Conservation (phyloP, 1,140 invertebrate species). For the Holotrichia oblita region DNA sequence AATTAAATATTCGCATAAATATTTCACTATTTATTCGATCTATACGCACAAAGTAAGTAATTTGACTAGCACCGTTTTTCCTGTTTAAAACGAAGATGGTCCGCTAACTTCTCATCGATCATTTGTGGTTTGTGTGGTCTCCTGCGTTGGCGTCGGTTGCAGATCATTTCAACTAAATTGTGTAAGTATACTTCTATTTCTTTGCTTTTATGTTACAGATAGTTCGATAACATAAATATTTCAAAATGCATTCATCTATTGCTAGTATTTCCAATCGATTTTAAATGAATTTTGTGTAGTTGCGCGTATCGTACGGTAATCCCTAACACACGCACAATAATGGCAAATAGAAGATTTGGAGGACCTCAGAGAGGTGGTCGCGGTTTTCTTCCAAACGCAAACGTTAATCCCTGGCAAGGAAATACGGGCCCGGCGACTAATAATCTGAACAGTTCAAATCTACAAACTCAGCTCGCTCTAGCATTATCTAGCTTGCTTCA, state of each 20-base stretch:
- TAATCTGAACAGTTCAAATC: conserved; percentile 53
- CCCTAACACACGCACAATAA: conserved; percentile 43
- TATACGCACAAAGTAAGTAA: not conserved
- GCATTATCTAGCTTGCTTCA: conserved; percentile 60
- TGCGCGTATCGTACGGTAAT: conserved; percentile 26
- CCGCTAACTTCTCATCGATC: not conserved
- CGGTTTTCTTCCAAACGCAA: conserved; percentile 56
- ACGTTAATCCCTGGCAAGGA: conserved; percentile 59
- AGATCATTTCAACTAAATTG: not conserved
- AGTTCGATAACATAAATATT: conserved; percentile 14
- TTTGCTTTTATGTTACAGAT: not conserved
- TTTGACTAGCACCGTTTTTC: conserved; percentile 7
- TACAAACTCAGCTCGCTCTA: conserved; percentile 60
- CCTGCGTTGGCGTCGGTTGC: not conserved
- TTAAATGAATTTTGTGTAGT: conserved; percentile 39
- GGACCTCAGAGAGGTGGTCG: conserved; percentile 53
- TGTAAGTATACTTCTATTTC: not conserved
- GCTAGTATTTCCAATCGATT: conserved; percentile 32
- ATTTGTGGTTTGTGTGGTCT: not conserved
- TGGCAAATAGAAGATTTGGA: conserved; percentile 59
- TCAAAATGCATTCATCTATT: conserved; percentile 22
- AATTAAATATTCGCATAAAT: not conserved
- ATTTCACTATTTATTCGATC: not conserved
- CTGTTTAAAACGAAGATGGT: not conserved
- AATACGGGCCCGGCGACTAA: conserved; percentile 48